Conservation (phyloP, 2,888 invertebrate genomes). For the Pristionchus arcanus region DNA sequence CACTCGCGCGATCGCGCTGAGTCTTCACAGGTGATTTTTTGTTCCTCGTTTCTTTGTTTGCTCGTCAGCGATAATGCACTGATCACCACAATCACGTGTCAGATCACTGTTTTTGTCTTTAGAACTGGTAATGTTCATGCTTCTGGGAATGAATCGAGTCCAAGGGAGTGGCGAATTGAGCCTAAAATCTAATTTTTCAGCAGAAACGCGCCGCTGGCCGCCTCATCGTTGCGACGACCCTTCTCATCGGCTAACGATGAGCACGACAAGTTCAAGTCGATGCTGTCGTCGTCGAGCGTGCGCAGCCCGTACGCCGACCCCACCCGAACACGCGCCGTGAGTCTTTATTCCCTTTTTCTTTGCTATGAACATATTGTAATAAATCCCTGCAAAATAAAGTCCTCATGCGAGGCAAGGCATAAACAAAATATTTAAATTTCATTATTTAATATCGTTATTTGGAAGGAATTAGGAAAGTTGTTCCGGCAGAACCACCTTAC, state of each 20-base stretch:
- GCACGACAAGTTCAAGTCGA: constrained; percentile 58
- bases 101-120: neutral
- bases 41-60: neutral
- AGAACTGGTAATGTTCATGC: no score
- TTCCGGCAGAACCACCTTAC: no score
- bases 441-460: no score
- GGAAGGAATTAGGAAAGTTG: no score
- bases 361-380: no score
- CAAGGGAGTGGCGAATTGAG: neutral
- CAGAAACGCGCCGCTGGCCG: neutral
- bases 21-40: constrained; percentile 34
- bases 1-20: constrained; percentile 15
- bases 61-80: neutral
- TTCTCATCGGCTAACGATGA: constrained; percentile 34
- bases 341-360: neutral
- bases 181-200: neutral
- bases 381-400: no score
- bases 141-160: neutral
- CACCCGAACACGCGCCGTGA: constrained; percentile 56
- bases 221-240: constrained; percentile 3
- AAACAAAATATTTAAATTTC: no score
- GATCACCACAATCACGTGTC: neutral
- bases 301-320: constrained; percentile 61
- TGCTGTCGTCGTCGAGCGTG: constrained; percentile 58
- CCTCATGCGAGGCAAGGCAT: no score